A percentile compares a stretch with the other conserved stretches of the same genome.
Evolutionary conservation across 1,140 invertebrate genomes (phyloP).

Genomic region (Rhizoglyphus robini): DNA sequence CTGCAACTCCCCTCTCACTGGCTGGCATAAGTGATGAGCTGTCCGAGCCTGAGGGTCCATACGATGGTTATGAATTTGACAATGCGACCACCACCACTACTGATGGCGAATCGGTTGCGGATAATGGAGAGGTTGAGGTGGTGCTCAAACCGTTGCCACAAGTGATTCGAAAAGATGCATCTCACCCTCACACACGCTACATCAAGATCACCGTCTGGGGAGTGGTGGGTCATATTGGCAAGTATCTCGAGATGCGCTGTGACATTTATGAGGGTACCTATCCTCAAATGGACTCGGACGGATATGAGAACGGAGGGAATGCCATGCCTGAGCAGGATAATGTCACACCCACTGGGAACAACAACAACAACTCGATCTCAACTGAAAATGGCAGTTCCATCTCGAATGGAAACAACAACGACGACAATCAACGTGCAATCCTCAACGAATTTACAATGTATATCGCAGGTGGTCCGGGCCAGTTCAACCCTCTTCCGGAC

Average conservation of each 20-base stretch:
- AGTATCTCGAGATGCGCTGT: conserved; percentile 83
- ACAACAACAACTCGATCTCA: background rate
- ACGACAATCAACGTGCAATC: background rate
- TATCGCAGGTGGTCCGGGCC: conserved; percentile 64
- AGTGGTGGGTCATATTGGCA: conserved; percentile 77
- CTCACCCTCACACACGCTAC: conserved; percentile 23
- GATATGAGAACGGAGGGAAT: background rate
- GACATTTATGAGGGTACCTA: conserved; percentile 48
- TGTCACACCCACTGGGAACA: conserved; percentile 42
- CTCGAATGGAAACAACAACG: background rate
- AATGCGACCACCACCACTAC: background rate
- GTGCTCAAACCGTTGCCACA: conserved; percentile 90
- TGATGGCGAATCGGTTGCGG: background rate
- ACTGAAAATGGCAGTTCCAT: background rate
- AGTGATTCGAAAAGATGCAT: conserved; percentile 36
- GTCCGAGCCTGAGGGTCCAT: too few relatives aligned
- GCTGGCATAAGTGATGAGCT: too few relatives aligned
- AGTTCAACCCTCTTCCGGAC: conserved; percentile 64
- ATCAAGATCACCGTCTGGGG: conserved; percentile 28
- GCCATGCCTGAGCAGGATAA: conserved; percentile 57
- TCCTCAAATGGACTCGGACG: conserved; percentile 32
- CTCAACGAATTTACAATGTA: conserved; percentile 52
- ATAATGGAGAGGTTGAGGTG: conserved; percentile 52
- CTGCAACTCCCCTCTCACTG: too few relatives aligned
- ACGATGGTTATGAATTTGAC: background rate